Base-by-base conservation (phyloP, 2,113 vertebrate genomes). In the Lanius collurio region DNA sequence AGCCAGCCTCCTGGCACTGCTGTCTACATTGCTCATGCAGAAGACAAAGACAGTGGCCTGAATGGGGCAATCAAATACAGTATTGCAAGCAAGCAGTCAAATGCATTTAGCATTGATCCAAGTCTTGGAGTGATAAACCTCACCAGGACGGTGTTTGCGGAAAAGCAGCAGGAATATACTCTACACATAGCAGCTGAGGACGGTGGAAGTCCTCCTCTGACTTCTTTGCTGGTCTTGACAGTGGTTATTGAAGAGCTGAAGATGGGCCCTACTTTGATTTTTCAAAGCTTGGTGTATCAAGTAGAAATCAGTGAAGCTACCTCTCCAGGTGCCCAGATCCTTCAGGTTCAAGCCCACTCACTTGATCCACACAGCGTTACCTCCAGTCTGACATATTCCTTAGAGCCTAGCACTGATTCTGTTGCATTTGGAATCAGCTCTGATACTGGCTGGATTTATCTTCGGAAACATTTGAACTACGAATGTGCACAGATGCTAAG, bases 211-310 rank as follows among this genome's bases (percentile, higher is more conserved):
- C 99, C 98, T 44, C 75, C 98, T 4, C 94, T 97, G 65, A 98
- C 97, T 59, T 97, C 99, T n/a, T 90, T 92, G 1, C 73, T 99
- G 52, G 71, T 63, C 22, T 93, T 99, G 50, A 97, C 94, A 0
- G 97, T 99, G 20, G 62, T 97, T 6, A 52, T 99, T 8, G 98
- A 99, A 52, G 93, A 84, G 26, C 97, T 77, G 10, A 90, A 97
- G 16, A 65, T 77, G 4, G 95, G 89, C 15, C 97, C 98, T 30
- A 49, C 94, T 57, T 93, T 99, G 83, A 91, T 97, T 42, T 99
- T 99, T 80, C 98, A 98, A 94, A 98, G 98, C 6, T 86, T 99
- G 59, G 96, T 99, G 20, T 99, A 99, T 93, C 98, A 98, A 88
- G 98, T 98, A 87, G 99, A 99, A 95, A 98, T 99, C 4, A 98